Percentiles rank a stretch among this genome's conserved stretches.
These are phyloP conservation scores for Bombus haemorrhoidalis DNA, from an alignment of 1,140 invertebrate genomes.

Conservation along the genomic window DNA sequence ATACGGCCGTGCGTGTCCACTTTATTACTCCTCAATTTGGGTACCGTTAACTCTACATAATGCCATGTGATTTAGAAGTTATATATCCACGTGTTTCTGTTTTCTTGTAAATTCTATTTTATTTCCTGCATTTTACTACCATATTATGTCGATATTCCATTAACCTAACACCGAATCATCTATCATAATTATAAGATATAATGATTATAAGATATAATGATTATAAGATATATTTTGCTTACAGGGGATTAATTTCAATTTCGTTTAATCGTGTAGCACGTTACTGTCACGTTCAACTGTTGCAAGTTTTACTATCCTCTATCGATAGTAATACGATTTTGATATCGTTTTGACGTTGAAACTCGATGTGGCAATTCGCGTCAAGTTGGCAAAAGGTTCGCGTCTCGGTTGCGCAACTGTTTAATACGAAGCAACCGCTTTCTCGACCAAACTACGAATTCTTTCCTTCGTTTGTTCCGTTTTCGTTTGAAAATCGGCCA, in stretches of 20 bases:
- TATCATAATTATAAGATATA: no score
- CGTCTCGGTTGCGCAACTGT: slow-evolving; percentile 34
- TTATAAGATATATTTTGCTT: no score
- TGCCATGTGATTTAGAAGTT: no score
- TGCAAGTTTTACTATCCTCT: background rate
- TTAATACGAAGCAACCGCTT: background rate
- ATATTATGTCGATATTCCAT: background rate
- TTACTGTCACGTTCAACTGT: slow-evolving; percentile 21
- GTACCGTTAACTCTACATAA: no score
- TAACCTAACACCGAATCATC: no score
- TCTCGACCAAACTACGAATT: slow-evolving; percentile 19
- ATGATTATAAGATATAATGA: no score
- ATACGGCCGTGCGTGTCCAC: no score
- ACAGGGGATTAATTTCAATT: slow-evolving; percentile 41
- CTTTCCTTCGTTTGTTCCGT: background rate
- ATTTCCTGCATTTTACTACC: background rate
- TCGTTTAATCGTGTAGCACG: background rate
- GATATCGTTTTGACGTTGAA: background rate
- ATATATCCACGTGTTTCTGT: no score
- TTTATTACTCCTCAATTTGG: no score
- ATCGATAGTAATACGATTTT: background rate
- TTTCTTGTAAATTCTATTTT: no score
- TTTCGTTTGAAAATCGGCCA: slow-evolving; percentile 10
- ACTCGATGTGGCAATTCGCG: background rate
- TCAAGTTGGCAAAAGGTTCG: slow-evolving; percentile 4